Conservation (phyloP, 2,113 vertebrate genomes). For the Neoarius graeffei region DNA sequence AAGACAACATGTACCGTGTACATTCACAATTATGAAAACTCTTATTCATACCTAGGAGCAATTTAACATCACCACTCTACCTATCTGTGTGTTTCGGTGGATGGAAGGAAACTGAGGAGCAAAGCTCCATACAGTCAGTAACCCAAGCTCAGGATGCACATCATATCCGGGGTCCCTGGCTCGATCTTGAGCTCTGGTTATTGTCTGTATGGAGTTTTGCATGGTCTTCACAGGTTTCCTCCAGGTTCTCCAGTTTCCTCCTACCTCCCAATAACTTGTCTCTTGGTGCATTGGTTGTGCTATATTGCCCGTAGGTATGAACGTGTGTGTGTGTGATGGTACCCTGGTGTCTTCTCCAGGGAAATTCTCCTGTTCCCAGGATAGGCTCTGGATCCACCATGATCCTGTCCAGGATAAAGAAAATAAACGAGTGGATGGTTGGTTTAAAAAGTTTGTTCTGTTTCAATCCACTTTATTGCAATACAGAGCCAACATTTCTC, state of each 20-base stretch:
- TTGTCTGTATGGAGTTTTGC: not conserved
- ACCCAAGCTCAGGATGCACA: too few relatives aligned
- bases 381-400: not conserved
- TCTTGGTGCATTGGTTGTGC: too few relatives aligned
- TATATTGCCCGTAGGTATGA: not conserved
- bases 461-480: not conserved
- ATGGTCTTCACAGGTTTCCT: not conserved
- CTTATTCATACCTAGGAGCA: too few relatives aligned
- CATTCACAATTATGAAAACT: too few relatives aligned
- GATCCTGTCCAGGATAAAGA: not conserved
- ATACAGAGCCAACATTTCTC: not conserved
- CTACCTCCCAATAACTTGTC: not conserved
- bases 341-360: not conserved
- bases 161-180: too few relatives aligned
- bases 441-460: not conserved
- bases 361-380: not conserved
- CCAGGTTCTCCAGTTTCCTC: too few relatives aligned
- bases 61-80: too few relatives aligned
- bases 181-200: too few relatives aligned
- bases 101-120: too few relatives aligned
- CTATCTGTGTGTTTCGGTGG: too few relatives aligned
- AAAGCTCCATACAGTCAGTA: too few relatives aligned
- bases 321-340: not conserved
- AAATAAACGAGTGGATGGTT: not conserved
- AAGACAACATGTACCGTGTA: too few relatives aligned